Base-by-base conservation (phyloP, 2,888 invertebrate genomes). In the Drosophila eohydei region DNA sequence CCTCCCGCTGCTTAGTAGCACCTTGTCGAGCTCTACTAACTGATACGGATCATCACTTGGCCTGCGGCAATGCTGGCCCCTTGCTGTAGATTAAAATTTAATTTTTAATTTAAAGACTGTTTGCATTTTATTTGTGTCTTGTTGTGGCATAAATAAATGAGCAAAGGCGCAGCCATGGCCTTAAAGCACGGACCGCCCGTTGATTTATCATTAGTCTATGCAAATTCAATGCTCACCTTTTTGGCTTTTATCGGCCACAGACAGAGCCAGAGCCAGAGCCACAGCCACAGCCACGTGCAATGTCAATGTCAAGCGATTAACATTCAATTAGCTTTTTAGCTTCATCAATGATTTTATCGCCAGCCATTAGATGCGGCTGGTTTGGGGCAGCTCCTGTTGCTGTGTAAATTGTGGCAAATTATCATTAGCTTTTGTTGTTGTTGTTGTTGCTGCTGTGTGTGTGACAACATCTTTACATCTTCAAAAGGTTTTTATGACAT, bases 401-500 rank as follows among this genome's bases (percentile, higher is more conserved):
- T 81, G 77, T 83, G 83, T 84, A 90, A 90, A 89, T 88, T 90
- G 90, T 90, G 87, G 90, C 89, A 89, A 89, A 90, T 90, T 88
- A 88, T 88, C 85, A 86, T 87, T 88, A 84, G 87, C 80, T 81
- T 74, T 76, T 66, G 71, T 66, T 78, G 80, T 51, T 76, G 62
- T 51, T 69, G 71, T 28, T 40, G 60, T 21, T 62, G 61, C 30
- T 16, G 21, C 34, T 21, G 61, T 69, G 54, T 54, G 54, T 54
- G 40, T 67, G 71, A 73, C 79, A 78, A 73, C 85, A 82, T 82
- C 82, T 82, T 77, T 57, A 85, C 87, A 86, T 87, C 87, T 88
- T 88, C 87, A 88, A 90, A 90, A 88, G 90, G 86, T 89, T 90
- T 91, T 92, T 91, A 92, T 92, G 92, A 92, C 92, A 92, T 91